These are phyloP conservation scores for Camponotus vicinus DNA, from an alignment of 1,140 invertebrate species.

Conservation along the genomic window DNA sequence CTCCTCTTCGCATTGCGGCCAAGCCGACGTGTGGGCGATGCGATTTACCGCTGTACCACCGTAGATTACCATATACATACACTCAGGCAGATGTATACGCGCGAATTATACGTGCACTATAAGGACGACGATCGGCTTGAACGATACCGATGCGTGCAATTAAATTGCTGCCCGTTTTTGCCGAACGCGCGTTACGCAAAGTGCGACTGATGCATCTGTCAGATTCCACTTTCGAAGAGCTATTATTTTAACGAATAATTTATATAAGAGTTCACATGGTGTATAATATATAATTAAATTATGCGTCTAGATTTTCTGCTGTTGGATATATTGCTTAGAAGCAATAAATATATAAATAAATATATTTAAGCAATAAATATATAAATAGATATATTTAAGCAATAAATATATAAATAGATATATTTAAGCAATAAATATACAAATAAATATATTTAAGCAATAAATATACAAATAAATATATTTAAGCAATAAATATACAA, in stretches of 20 bases:
- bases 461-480: no score
- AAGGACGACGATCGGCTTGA: constrained; percentile 19
- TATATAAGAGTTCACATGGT: no score
- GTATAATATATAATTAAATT: background rate
- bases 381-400: no score
- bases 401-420: no score
- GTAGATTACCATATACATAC: background rate
- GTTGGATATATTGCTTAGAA: no score
- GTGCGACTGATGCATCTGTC: background rate
- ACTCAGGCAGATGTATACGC: no score
- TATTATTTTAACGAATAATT: background rate
- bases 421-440: no score
- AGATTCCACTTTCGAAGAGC: background rate
- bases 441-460: no score
- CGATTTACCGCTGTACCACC: background rate
- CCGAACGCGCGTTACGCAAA: background rate
- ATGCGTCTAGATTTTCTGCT: background rate
- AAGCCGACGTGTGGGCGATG: constrained; percentile 38
- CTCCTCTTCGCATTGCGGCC: background rate
- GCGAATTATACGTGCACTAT: background rate
- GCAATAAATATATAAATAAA: no score
- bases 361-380: no score
- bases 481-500: background rate
- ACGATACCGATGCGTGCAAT: constrained; percentile 45
- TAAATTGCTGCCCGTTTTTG: constrained; percentile 26